phyloP scores from a whole-genome alignment of 2,888 invertebrate genomes.

The Spicauda simplicius region DNA sequence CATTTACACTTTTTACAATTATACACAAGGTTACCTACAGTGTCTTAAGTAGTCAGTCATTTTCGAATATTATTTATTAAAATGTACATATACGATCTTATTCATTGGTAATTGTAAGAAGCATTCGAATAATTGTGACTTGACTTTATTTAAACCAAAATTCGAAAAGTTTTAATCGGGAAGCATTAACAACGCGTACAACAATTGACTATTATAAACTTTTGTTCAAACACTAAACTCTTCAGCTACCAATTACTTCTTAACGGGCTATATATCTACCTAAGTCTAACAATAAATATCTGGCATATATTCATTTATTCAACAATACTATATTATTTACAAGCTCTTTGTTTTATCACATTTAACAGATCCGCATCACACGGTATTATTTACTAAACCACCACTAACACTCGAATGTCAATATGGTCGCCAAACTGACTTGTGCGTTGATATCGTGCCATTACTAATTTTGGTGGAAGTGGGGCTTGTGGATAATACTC shows the following conservation, averaged over 20 bases:
- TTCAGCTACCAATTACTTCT: conserved; percentile 64
- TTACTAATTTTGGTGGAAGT: conserved; percentile 86
- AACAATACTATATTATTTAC: conserved; percentile 63
- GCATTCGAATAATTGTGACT: conserved; percentile 33
- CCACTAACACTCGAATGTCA: conserved; percentile 67
- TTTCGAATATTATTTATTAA: conserved; percentile 52
- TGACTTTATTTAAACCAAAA: conserved; percentile 44
- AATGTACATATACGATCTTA: conserved; percentile 44
- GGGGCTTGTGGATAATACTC: conserved; percentile 73
- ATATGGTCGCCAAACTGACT: conserved; percentile 91
- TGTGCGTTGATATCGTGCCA: conserved; percentile 83
- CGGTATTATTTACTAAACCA: conserved; percentile 53
- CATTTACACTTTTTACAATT: conserved; percentile 65
- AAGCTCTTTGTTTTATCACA: conserved; percentile 84
- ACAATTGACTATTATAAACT: conserved; percentile 51
- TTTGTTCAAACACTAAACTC: conserved; percentile 61
- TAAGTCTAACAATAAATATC: conserved; percentile 59
- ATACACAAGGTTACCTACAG: conserved; percentile 55
- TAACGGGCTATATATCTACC: conserved; percentile 56
- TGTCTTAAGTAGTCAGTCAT: conserved; percentile 73
- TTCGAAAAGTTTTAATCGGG: conserved; percentile 49
- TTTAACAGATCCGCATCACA: conserved; percentile 64
- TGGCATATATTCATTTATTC: conserved; percentile 45
- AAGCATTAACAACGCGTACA: conserved; percentile 77
- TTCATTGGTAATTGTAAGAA: conserved; percentile 41